Percentiles rank a stretch among this genome's conserved stretches.
phyloP scores from a whole-genome alignment of 2,113 vertebrate species.

The Bujurquina vittata region DNA sequence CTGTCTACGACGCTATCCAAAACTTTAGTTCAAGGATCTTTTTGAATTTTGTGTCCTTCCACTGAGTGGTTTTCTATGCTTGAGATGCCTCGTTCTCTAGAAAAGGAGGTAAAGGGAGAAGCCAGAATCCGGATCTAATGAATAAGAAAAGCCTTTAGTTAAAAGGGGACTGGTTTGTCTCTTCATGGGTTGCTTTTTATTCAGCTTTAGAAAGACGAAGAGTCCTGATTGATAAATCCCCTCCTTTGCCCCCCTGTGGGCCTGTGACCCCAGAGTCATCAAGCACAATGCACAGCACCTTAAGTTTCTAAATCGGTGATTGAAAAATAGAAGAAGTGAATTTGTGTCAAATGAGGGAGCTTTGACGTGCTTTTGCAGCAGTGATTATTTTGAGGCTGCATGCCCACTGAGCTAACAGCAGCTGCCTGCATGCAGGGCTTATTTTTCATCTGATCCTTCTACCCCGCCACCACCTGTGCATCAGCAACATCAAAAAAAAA shows the following conservation, averaged over 20 bases:
- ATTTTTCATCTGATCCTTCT: slow-evolving; percentile 82
- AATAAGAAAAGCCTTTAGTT: slow-evolving; percentile 80
- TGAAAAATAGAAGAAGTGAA: slow-evolving; percentile 84
- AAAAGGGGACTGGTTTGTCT: slow-evolving; percentile 82
- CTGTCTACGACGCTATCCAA: slow-evolving; percentile 33
- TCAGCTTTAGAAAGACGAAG: slow-evolving; percentile 81
- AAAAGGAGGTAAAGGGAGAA: slow-evolving; percentile 70
- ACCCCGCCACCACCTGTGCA: slow-evolving; percentile 76
- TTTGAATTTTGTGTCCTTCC: slow-evolving; percentile 47
- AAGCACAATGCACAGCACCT: slow-evolving; percentile 80
- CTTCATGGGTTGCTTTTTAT: slow-evolving; percentile 81
- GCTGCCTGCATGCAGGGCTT: slow-evolving; percentile 79
- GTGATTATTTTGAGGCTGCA: slow-evolving; percentile 81
- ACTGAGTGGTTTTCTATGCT: slow-evolving; percentile 66
- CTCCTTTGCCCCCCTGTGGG: slow-evolving; percentile 76
- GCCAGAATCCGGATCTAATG: slow-evolving; percentile 79
- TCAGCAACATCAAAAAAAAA: slow-evolving; percentile 78
- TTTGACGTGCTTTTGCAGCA: slow-evolving; percentile 83
- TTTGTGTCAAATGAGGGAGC: slow-evolving; percentile 86
- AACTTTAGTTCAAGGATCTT: slow-evolving; percentile 37
- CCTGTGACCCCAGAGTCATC: slow-evolving; percentile 89
- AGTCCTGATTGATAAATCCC: slow-evolving; percentile 80
- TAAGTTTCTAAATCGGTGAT: slow-evolving; percentile 82
- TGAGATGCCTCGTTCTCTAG: slow-evolving; percentile 58
- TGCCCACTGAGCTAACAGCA: slow-evolving; percentile 76